Percentiles rank a stretch among this genome's conserved stretches.
Evolutionary conservation across 2,888 invertebrate species (phyloP).

Genomic region (Oscheius sp.): DNA sequence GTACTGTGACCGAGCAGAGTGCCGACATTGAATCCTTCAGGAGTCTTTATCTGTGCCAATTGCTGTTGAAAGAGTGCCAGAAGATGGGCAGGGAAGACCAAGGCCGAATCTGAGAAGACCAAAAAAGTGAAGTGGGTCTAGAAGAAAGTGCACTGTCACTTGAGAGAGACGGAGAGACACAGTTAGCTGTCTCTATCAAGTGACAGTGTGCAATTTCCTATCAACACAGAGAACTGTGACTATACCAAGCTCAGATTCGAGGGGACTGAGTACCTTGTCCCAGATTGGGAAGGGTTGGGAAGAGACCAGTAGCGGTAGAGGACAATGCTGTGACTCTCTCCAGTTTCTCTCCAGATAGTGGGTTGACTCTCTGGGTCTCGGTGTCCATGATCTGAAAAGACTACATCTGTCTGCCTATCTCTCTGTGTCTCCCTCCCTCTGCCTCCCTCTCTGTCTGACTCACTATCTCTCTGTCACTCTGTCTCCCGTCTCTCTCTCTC

Average conservation of each 20-base stretch:
- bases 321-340: slow-evolving; percentile 6
- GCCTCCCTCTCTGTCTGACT: too few relatives aligned
- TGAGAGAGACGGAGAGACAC: not conserved
- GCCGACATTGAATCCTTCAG: slow-evolving; percentile 31
- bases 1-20: slow-evolving; percentile 12
- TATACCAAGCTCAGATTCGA: too few relatives aligned
- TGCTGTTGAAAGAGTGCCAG: slow-evolving; percentile 31
- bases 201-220: too few relatives aligned
- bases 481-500: too few relatives aligned
- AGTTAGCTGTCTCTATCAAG: not conserved
- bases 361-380: slow-evolving; percentile 50
- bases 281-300: slow-evolving; percentile 15
- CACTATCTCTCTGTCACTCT: too few relatives aligned
- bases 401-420: not conserved
- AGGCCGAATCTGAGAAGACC: too few relatives aligned
- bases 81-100: slow-evolving; percentile 19
- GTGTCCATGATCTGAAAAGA: slow-evolving; percentile 44
- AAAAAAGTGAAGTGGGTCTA: too few relatives aligned
- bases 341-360: slow-evolving; percentile 28
- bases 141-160: not conserved
- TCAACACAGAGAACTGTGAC: too few relatives aligned
- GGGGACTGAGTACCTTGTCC: slow-evolving; percentile 18
- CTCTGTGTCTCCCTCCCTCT: not conserved
- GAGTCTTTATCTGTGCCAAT: slow-evolving; percentile 15
- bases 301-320: not conserved